Percentiles rank a stretch among this genome's conserved stretches.
phyloP scores from a whole-genome alignment of 2,888 invertebrate species.

The Drosophila flavopinicola region DNA sequence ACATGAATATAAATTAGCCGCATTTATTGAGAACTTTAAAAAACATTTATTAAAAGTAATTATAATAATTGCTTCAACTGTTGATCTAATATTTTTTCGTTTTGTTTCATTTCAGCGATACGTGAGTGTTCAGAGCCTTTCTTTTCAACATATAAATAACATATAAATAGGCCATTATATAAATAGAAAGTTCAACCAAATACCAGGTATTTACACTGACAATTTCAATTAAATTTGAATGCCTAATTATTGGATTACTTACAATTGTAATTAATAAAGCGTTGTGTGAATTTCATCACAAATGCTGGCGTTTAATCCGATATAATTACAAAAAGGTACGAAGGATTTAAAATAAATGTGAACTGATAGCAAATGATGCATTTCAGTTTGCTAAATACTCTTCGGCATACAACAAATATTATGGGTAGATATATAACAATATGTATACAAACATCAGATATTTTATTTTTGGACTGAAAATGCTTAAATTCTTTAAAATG shows the following conservation, averaged over 20 bases:
- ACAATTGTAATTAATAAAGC: too few relatives aligned
- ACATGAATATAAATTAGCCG: too few relatives aligned
- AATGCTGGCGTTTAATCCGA: conserved; percentile 18
- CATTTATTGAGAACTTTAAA: too few relatives aligned
- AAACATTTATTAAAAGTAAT: background rate
- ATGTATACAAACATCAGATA: too few relatives aligned
- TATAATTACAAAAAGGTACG: conserved; percentile 24
- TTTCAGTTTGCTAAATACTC: too few relatives aligned
- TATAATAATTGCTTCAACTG: conserved; percentile 7
- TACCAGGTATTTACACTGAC: conserved; percentile 32
- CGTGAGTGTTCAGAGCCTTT: conserved; percentile 68
- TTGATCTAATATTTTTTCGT: conserved; percentile 4
- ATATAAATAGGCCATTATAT: conserved; percentile 7
- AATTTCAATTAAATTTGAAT: conserved; percentile 13
- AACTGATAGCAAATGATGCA: too few relatives aligned
- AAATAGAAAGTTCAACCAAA: conserved; percentile 18
- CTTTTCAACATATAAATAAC: conserved; percentile 17
- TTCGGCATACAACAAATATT: too few relatives aligned
- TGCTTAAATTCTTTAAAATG: too few relatives aligned
- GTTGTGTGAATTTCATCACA: conserved; percentile 30
- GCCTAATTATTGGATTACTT: too few relatives aligned
- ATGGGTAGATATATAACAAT: too few relatives aligned
- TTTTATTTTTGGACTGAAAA: too few relatives aligned
- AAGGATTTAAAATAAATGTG: background rate
- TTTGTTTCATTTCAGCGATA: conserved; percentile 73